These are phyloP conservation scores for Cheirogaleus medius DNA, from an alignment of 2,113 vertebrate species.

Conservation along the genomic window DNA sequence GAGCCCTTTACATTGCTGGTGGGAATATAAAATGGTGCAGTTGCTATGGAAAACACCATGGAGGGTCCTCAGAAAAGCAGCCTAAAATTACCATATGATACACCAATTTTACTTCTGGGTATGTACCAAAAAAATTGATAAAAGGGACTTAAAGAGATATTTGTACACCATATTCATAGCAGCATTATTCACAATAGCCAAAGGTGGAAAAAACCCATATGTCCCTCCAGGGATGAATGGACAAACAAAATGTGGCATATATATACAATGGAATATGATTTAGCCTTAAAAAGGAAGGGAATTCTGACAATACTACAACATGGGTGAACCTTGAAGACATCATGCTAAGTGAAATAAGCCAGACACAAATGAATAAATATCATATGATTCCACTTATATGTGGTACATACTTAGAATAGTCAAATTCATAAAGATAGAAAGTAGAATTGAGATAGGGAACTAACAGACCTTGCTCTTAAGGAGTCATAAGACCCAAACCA, in stretches of 20 bases:
- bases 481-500: no score
- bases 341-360: neutral
- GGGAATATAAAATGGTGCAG: neutral
- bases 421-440: neutral
- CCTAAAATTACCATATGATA: neutral
- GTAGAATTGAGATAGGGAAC: neutral
- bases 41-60: neutral
- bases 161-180: neutral
- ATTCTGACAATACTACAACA: neutral
- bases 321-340: neutral
- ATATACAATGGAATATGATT: neutral
- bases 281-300: neutral
- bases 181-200: neutral
- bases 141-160: neutral
- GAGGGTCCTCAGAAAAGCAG: neutral
- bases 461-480: no score
- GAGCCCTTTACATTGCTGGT: neutral
- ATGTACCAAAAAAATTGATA: neutral
- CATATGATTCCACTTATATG: neutral
- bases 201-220: fast-evolving
- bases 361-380: neutral
- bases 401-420: neutral
- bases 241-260: neutral
- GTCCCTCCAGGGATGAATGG: neutral
- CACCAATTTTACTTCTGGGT: neutral